Base-by-base conservation (phyloP, 2,888 invertebrate species). In the Helleia helle region DNA sequence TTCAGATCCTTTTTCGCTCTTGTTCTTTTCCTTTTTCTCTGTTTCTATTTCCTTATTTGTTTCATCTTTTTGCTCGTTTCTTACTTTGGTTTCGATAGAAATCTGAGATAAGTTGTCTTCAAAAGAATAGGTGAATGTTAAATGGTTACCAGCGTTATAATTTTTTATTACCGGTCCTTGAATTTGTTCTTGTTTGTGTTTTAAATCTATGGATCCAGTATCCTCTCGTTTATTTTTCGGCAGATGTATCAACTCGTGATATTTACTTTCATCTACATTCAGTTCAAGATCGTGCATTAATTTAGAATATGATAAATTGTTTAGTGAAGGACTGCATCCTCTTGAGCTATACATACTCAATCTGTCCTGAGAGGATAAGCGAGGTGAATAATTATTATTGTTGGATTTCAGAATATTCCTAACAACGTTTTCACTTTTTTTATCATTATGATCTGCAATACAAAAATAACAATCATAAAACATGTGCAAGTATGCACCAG, bases 261-360 rank as follows among this genome's bases (percentile, higher is more conserved):
- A 15, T 9, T 34, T 31, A 31, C 31, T 34, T 34, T 34, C 17
- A 34, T 34, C 31, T 34, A 34, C 6, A 12, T 7, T 29, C 29
- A 29, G 29, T 15, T 31, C 18, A 31, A 34, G 5, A 18, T 9
- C 31, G 17, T 17, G 31, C 39, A 39, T 39, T 12, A 39, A 25
- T 14, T 44, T 44, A 41, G 41, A 44, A 41, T n/a, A 36, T 38
- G 44, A 44, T 41, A 44, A 13, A 44, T 41, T 41, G 39, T 44
- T 44, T 36, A 44, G 38, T 36, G 44, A 44, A 41, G 44, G 41
- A 45, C 41, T 45, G 44, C 42, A 45, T 40, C 42, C 44, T 45
- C 40, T 45, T 42, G 42, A 44, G 44, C 44, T 44, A 34, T 44
- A 41, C 30, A 44, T 41, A 41, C 44, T 44, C 12, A 41, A 36